Evolutionary conservation across 2,797 vertebrate genomes (phyloP).

Genomic region (Centroberyx gerrardi): DNA sequence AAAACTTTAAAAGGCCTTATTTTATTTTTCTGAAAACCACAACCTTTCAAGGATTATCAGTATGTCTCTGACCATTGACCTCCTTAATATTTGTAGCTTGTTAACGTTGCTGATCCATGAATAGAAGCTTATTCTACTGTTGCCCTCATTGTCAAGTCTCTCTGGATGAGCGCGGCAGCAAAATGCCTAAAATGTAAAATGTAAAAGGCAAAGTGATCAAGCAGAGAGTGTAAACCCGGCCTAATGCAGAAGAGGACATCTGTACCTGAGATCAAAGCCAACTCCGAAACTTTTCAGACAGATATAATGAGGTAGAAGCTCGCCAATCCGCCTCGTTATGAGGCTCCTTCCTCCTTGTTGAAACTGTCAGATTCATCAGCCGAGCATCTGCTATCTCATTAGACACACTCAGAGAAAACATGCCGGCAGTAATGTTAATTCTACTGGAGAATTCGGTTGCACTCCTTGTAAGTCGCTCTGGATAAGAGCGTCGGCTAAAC

Average conservation of each 20-base stretch:
- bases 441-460: too few relatives aligned
- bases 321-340: slow-evolving; percentile 30
- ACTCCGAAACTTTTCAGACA: not conserved
- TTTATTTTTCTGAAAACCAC: too few relatives aligned
- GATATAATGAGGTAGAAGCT: slow-evolving; percentile 29
- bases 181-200: not conserved
- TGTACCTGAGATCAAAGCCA: slow-evolving; percentile 22
- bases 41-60: too few relatives aligned
- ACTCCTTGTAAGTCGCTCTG: too few relatives aligned
- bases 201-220: not conserved
- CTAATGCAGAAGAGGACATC: slow-evolving; percentile 6
- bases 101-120: too few relatives aligned
- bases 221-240: accelerated
- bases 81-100: too few relatives aligned
- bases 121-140: too few relatives aligned
- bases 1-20: too few relatives aligned
- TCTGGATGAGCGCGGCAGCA: not conserved
- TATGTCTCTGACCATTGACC: too few relatives aligned
- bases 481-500: not conserved
- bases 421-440: too few relatives aligned
- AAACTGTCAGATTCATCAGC: slow-evolving; percentile 31
- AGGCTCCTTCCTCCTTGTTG: not conserved
- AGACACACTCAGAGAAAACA: not conserved
- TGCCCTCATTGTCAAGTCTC: too few relatives aligned
- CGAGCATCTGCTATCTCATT: slow-evolving; percentile 39